Evolutionary conservation across 2,113 vertebrate species (phyloP).

Genomic region (Ochotona princeps): DNA sequence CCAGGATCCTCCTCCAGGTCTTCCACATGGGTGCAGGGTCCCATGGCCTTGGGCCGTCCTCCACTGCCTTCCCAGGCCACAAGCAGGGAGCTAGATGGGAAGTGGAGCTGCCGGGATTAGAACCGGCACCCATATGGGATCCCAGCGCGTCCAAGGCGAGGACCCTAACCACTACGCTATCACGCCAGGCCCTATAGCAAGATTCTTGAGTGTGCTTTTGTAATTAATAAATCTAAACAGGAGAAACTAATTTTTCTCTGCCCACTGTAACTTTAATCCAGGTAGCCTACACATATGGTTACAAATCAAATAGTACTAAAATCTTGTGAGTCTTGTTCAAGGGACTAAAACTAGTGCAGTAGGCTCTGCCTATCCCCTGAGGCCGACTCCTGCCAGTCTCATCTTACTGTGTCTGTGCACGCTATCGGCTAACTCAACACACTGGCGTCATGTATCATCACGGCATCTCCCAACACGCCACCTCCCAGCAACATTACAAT

Average conservation of each 20-base stretch:
- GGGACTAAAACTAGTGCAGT: not conserved
- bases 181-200: not conserved
- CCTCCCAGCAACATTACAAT: too few species aligned
- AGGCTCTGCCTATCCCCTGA: not conserved
- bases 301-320: constrained; percentile 32
- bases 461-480: not conserved
- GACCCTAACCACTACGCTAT: too few species aligned
- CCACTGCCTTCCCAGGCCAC: too few species aligned
- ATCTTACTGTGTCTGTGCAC: not conserved
- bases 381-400: not conserved
- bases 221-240: constrained; percentile 31
- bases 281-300: not conserved
- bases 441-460: not conserved
- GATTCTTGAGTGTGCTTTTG: constrained; percentile 4
- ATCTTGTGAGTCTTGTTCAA: not conserved
- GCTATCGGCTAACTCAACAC: not conserved
- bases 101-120: too few species aligned
- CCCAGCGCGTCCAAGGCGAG: too few species aligned
- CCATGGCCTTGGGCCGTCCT: too few species aligned
- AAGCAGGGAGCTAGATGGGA: too few species aligned
- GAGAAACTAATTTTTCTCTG: not conserved
- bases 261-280: constrained; percentile 26
- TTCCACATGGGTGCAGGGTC: too few species aligned
- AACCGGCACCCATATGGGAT: too few species aligned
- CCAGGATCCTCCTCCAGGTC: too few species aligned